Percentiles rank a stretch among this genome's conserved stretches.
These are phyloP conservation scores for Oreohelix idahoensis DNA, from an alignment of 1,140 invertebrate genomes.

Conservation along the genomic window DNA sequence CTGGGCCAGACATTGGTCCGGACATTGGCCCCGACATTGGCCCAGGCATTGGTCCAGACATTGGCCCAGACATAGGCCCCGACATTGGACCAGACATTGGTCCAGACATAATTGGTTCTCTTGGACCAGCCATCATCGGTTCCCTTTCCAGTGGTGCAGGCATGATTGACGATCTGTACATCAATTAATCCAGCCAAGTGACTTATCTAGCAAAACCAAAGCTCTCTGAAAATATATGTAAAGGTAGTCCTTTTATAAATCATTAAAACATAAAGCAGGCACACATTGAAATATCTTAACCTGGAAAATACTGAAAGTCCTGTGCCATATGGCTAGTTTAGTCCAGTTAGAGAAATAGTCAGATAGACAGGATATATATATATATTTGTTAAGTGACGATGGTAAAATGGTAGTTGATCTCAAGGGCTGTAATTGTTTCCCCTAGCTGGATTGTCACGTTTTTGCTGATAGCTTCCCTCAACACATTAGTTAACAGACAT, in stretches of 20 bases:
- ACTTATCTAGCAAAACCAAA: background rate
- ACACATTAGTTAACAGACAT: no score
- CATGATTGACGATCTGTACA: constrained; percentile 38
- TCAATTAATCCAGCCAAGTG: constrained; percentile 17
- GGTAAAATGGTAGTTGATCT: no score
- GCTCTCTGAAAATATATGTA: background rate
- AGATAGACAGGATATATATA: no score
- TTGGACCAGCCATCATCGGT: constrained; percentile 38
- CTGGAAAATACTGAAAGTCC: no score
- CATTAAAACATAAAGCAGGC: background rate
- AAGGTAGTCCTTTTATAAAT: background rate
- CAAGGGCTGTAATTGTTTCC: no score
- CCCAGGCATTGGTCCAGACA: constrained; percentile 28
- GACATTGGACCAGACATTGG: constrained; percentile 33
- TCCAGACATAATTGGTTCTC: constrained; percentile 30
- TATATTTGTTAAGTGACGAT: no score
- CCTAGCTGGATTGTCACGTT: no score
- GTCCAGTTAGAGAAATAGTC: no score
- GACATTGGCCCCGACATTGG: constrained; percentile 36
- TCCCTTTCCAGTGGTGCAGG: constrained; percentile 40
- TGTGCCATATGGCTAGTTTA: no score
- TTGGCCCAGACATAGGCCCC: constrained; percentile 2
- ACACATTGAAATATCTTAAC: background rate
- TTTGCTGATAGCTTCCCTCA: no score
- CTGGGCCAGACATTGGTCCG: constrained; percentile 26